Evolutionary conservation across 1,140 invertebrate species (phyloP), one percentile per base, ranked within the genome.

Genomic region (Catajapyx aquilonaris): DNA sequence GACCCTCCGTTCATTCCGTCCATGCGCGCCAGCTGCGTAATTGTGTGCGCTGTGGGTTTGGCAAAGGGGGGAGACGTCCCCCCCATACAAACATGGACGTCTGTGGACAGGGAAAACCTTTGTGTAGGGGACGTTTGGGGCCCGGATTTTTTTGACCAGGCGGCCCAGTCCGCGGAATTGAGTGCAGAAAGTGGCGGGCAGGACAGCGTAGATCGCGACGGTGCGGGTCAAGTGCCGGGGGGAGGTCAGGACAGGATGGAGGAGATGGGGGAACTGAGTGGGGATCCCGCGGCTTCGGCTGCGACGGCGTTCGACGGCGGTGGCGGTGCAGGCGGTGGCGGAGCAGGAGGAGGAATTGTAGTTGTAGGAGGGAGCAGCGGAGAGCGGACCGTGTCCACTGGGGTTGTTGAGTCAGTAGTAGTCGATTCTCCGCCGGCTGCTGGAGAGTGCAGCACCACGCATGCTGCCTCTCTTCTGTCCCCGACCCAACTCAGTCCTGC

Each of bases 221-320:
- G 41, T 45, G 44, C 20, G 30, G 34, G 38, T 40, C 20, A 34
- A 41, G 31, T 35, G 31, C 20, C 34, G 40, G 42, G 31, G 37
- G 41, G 30, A 44, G 50, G 52, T 48, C 71, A 71, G 68, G 69
- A 71, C 56, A 68, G 67, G 52, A 66, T 71, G 54, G 66, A 60
- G 52, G 65, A 69, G 50, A 69, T 71, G 59, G 61, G 67, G 52
- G 66, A 71, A 59, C 61, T 66, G 50, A n/a, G n/a, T n/a, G n/a
- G n/a, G n/a, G n/a, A n/a, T n/a, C n/a, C 65, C 65, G 56, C 55
- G 64, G 52, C 62, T 67, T 51, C 62, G 57, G 52, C 60, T 67
- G 55, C 30, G 18, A 31, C 15, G 16, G n/a, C 64, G 63, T 51
- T 64, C 54, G 56, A 57, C 51, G 54, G 65, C n/a, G n/a, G n/a